Evolutionary conservation across 30 jellyfish, hydroid and myxozoan genomes (phyloP), one percentile per base, ranked within the genome.

Genomic region (Chrysaora quinquecirrha): DNA sequence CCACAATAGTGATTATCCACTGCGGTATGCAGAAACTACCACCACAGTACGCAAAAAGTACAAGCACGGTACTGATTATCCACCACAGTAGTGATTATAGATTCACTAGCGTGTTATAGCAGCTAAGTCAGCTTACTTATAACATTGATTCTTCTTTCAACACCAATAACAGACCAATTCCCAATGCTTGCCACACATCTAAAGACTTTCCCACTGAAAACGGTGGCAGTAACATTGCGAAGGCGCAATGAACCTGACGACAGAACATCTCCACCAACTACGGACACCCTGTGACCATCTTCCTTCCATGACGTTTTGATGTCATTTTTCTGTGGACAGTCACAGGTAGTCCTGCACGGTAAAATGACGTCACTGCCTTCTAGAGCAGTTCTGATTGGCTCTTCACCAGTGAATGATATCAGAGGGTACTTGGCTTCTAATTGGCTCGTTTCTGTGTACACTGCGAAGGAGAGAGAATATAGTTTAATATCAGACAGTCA

Each of bases 141-240:
- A 20, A 80, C 84, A 12, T n/a, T 21, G 21, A 80, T 14, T 18
- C 56, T 48, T 34, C 76, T 80, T 30, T 33, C 83, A 1, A 66
- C 28, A 21, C 90, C 77, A 19, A 66, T 1, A 0, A 67, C 84
- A 2, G 84, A 24, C 90, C 84, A 66, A 28, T 80, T 80, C 24
- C 90, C 90, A 27, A 80, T 35, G 24, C 84, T 49, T 0, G 84
- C 90, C 23, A 68, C 69, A 46, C 90, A 80, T 48, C 83, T 48
- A 35, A 65, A 80, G 2, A 48, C 84, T 30, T 35, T 35, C 14
- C 34, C 48, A 0, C 14, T 30, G 19, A 1, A 35, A 19, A 16
- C 18, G 2, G 30, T 46, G 22, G 68, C 49, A 7, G 84, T 47
- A 4, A 71, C 80, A 66, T 80, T 80, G 14, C 38, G 25, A 14